These are phyloP conservation scores for Mareca strepera DNA, from an alignment of 2,797 vertebrate genomes.

Conservation along the genomic window DNA sequence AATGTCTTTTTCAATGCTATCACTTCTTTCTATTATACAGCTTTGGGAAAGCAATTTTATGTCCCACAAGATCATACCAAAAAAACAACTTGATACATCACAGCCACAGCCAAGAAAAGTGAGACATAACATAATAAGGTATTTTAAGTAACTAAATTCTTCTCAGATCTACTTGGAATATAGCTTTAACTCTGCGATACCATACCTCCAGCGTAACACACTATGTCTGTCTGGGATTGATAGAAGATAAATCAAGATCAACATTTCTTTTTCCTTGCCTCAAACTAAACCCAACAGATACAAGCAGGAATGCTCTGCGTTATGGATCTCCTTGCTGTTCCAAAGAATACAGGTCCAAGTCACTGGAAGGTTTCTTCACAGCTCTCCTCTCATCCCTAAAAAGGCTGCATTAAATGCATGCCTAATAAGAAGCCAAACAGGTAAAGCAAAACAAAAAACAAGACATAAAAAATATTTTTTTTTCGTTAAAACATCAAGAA, in stretches of 20 bases:
- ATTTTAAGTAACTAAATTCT: not conserved
- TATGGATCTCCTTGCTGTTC: not conserved
- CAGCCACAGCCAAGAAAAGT: not conserved
- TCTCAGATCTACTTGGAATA: not conserved
- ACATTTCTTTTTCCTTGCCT: not conserved
- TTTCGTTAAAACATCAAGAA: slow-evolving; percentile 18
- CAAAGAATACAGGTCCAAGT: not conserved
- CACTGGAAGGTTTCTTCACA: not conserved
- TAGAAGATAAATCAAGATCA: not conserved
- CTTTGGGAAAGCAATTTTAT: not conserved
- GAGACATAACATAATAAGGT: not conserved
- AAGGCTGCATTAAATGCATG: not conserved
- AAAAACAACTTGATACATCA: not conserved
- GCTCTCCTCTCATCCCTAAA: not conserved
- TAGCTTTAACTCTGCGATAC: not conserved
- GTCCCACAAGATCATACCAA: not conserved
- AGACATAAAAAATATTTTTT: not conserved
- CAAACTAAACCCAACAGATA: not conserved
- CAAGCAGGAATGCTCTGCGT: not conserved
- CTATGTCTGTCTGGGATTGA: not conserved
- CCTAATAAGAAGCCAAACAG: not conserved
- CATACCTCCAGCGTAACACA: not conserved
- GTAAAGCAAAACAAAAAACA: not conserved
- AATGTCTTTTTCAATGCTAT: not conserved
- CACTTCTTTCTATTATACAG: not conserved